phyloP scores from a whole-genome alignment of 2,113 vertebrate genomes.

The Tragelaphus strepsiceros region DNA sequence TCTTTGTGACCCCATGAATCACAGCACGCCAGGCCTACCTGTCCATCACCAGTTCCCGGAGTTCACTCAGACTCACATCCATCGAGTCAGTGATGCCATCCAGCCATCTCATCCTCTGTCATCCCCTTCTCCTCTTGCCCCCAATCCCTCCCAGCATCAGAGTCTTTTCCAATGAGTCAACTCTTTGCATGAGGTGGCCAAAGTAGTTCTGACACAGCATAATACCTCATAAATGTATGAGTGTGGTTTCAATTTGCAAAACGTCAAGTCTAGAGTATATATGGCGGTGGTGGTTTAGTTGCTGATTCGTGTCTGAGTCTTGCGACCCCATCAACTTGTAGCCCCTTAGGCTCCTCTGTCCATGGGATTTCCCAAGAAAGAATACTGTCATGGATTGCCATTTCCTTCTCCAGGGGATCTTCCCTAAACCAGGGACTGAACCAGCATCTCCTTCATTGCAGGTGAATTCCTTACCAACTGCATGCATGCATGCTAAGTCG shows the following conservation, averaged over 20 bases:
- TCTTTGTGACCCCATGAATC: no score
- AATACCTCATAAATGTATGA: neutral
- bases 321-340: neutral
- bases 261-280: neutral
- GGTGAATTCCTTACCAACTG: neutral
- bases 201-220: neutral
- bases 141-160: no score
- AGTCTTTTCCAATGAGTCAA: no score
- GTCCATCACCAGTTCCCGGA: no score
- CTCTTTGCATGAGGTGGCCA: no score
- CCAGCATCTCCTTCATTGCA: neutral
- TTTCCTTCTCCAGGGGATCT: neutral
- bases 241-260: neutral
- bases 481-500: neutral
- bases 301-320: neutral
- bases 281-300: neutral
- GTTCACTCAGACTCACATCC: no score
- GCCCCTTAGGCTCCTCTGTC: neutral
- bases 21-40: no score
- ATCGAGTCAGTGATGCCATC: no score
- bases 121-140: no score
- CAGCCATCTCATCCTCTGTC: no score
- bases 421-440: neutral
- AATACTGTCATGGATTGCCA: neutral
- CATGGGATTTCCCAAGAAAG: neutral